Evolutionary conservation across 2,113 vertebrate genomes (phyloP).

Genomic region (Meles meles): DNA sequence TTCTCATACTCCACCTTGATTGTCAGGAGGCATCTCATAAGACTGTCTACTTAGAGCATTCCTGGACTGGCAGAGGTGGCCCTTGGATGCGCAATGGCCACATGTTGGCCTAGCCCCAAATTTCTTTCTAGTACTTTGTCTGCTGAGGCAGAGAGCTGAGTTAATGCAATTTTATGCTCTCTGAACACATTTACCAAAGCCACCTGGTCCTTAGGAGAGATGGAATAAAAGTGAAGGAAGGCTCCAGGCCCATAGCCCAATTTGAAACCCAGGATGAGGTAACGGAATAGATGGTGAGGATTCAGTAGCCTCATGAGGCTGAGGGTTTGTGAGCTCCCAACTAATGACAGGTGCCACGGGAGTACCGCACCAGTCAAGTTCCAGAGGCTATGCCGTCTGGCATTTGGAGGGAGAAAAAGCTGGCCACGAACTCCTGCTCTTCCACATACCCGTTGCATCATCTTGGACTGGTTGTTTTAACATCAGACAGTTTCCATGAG

Average conservation of each 20-base stretch:
- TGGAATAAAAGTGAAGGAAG: not conserved
- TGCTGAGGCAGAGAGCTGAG: not conserved
- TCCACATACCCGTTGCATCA: not conserved
- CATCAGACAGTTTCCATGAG: not conserved
- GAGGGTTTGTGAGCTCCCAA: not conserved
- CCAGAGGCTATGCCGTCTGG: fast-evolving
- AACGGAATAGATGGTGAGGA: not conserved
- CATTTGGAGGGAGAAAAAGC: not conserved
- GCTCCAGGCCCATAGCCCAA: not conserved
- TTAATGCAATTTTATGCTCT: not conserved
- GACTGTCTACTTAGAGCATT: not conserved
- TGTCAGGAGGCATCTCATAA: not conserved
- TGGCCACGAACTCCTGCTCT: not conserved
- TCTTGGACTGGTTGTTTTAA: not conserved
- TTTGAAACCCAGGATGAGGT: not conserved
- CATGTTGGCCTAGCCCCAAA: not conserved
- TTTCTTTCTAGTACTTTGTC: not conserved
- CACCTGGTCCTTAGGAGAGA: not conserved
- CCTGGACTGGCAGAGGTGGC: not conserved
- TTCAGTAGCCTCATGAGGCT: not conserved
- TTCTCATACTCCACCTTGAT: not conserved
- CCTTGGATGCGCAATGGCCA: not conserved
- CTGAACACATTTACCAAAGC: not conserved
- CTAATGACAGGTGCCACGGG: not conserved
- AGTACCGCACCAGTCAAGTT: too few species aligned